Evolutionary conservation across 2,113 vertebrate species (phyloP).

Genomic region (Athene cunicularia): DNA sequence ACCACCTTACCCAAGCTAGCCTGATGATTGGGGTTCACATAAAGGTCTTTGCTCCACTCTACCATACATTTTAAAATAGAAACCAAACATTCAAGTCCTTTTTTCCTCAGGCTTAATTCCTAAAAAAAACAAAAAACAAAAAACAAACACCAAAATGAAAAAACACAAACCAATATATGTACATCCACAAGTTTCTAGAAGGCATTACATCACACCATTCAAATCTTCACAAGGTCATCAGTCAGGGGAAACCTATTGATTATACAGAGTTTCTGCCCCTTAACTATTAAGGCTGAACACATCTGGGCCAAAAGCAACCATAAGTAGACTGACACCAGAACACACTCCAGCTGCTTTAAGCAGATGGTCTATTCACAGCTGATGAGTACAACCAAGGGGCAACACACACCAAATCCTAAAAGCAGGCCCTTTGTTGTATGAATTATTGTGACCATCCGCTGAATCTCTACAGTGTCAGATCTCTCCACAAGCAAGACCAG

Average conservation of each 20-base stretch:
- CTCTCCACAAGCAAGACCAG: background rate
- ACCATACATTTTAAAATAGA: slow-evolving; percentile 99
- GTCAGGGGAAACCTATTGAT: background rate
- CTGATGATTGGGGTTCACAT: slow-evolving; percentile 96
- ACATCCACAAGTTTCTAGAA: background rate
- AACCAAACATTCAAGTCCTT: slow-evolving; percentile 95
- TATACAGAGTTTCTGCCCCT: background rate
- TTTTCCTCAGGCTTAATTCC: slow-evolving; percentile 96
- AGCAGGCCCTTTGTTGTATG: background rate
- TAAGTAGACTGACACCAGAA: background rate
- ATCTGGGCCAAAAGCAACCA: background rate
- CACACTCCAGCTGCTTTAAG: background rate
- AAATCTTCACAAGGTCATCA: background rate
- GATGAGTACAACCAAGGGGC: background rate
- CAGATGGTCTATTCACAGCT: background rate
- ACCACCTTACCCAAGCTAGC: slow-evolving; percentile 86
- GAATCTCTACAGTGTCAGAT: background rate
- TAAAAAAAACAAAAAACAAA: slow-evolving; percentile 56
- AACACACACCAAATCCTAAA: background rate
- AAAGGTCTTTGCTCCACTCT: slow-evolving; percentile 98
- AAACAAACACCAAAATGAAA: background rate
- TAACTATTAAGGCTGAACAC: background rate
- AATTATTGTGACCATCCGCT: background rate
- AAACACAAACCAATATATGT: background rate
- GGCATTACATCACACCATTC: background rate